Evolutionary conservation across 2,113 vertebrate species (phyloP).

Genomic region (Eclectus roratus): DNA sequence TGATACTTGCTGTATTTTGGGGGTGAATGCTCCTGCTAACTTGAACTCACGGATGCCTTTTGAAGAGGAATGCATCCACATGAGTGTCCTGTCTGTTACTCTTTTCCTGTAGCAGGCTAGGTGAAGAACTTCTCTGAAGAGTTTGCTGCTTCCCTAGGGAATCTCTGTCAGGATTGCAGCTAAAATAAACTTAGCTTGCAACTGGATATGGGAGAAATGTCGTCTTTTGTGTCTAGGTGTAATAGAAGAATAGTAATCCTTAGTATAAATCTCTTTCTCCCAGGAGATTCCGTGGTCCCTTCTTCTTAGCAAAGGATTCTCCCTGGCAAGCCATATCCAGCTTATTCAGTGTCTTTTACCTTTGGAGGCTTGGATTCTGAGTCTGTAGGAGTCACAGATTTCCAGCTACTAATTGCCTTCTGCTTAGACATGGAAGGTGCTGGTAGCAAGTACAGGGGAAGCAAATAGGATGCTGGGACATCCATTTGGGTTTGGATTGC

Average conservation of each 20-base stretch:
- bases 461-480: background rate
- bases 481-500: background rate
- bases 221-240: background rate
- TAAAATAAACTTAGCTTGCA: conserved; percentile 3
- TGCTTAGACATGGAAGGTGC: background rate
- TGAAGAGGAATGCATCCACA: background rate
- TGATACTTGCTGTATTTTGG: background rate
- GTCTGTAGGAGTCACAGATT: background rate
- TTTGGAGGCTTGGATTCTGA: background rate
- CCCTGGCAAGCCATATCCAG: background rate
- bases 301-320: background rate
- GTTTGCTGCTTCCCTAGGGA: conserved; percentile 23
- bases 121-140: conserved; percentile 5
- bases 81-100: background rate
- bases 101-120: background rate
- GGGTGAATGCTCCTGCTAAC: background rate
- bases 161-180: conserved; percentile 13
- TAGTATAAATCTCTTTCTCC: background rate
- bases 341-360: background rate
- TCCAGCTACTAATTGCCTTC: background rate
- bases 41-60: background rate
- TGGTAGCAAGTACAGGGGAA: background rate
- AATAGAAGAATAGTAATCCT: conserved; percentile 7
- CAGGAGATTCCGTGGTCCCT: background rate
- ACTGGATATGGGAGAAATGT: background rate